A percentile compares a stretch with the other conserved stretches of the same genome.
phyloP scores from a whole-genome alignment of 2,113 vertebrate species.

The Myotis lucifugus region DNA sequence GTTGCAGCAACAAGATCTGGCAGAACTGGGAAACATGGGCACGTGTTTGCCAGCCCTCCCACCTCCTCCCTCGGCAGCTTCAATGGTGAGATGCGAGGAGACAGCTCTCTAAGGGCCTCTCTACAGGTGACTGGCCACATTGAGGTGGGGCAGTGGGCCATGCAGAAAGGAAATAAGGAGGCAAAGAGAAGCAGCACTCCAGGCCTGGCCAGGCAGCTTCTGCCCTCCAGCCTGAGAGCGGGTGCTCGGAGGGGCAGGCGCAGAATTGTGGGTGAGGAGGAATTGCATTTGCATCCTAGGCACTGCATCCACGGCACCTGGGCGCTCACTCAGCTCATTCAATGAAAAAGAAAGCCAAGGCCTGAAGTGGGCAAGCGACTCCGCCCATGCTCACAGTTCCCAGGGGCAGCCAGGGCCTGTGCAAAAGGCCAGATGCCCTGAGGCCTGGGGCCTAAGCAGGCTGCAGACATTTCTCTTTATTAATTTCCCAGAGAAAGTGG shows the following conservation, averaged over 20 bases:
- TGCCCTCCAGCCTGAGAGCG: neutral
- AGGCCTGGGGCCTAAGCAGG: neutral
- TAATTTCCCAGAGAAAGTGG: neutral
- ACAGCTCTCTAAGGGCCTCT: neutral
- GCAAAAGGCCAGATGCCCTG: rapidly evolving
- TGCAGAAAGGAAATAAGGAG: neutral
- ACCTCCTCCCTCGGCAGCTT: neutral
- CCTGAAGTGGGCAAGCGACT: rapidly evolving
- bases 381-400: rapidly evolving
- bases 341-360: neutral
- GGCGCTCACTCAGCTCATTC: too few species aligned
- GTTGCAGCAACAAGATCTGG: conserved; percentile 60
- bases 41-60: neutral
- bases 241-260: too few species aligned
- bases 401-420: too few species aligned
- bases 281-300: neutral
- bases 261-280: neutral
- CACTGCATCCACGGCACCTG: neutral
- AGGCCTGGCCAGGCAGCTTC: neutral
- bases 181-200: neutral
- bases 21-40: neutral
- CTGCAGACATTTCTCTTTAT: neutral
- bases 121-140: neutral
- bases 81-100: conserved; percentile 18
- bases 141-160: neutral